phyloP scores from a whole-genome alignment of 2,888 invertebrate genomes.

The Cephus nigrinus region DNA sequence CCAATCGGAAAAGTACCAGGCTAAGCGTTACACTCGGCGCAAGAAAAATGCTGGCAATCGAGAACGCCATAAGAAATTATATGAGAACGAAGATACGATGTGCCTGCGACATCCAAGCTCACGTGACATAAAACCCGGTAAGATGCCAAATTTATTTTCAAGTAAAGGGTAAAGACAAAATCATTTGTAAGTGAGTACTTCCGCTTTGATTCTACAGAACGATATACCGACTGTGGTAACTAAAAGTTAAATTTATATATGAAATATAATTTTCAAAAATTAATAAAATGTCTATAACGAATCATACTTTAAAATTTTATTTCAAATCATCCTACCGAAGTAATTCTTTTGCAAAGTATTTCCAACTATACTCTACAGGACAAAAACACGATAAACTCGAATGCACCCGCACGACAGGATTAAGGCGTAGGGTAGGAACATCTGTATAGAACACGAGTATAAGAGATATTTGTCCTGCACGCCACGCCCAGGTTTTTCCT shows the following conservation, averaged over 20 bases:
- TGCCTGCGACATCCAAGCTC: background rate
- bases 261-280: background rate
- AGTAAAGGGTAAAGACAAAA: background rate
- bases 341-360: background rate
- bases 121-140: background rate
- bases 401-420: background rate
- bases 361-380: background rate
- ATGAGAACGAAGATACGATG: background rate
- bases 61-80: background rate
- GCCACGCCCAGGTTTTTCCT: slow-evolving; percentile 17
- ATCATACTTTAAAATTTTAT: background rate
- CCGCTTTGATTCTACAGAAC: no score
- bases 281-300: background rate
- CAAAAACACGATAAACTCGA: slow-evolving; percentile 1
- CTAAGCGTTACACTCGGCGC: background rate
- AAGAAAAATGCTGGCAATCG: background rate
- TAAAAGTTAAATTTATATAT: background rate
- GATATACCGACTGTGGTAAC: no score
- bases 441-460: background rate
- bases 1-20: background rate
- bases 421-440: slow-evolving; percentile 7
- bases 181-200: background rate
- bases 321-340: background rate
- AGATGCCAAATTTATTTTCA: background rate
- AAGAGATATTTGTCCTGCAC: background rate